Base-by-base conservation (phyloP, 2,797 vertebrate genomes). In the Ctenopoma kingsleyae region DNA sequence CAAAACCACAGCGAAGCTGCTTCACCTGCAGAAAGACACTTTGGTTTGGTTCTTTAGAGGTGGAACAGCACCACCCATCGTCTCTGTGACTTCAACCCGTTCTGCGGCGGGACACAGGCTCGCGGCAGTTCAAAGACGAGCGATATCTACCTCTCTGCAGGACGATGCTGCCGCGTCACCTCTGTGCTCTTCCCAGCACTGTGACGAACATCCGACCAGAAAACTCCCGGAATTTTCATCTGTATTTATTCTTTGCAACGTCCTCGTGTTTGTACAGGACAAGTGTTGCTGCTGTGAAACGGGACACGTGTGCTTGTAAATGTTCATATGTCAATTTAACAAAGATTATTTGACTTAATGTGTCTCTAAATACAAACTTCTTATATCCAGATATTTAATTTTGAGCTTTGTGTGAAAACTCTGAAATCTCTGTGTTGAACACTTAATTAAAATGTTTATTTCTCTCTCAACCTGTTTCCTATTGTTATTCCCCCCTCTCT, bases 401-500 rank as follows among this genome's bases (percentile, higher is more conserved):
- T 49, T 2, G 3, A 27, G 30, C 38, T 12, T n/a, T 50, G 74
- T 82, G 75, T 67, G 67, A 57, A 72, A 70, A 72, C 22, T n/a
- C 23, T n/a, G 23, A 49, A 67, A 73, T 64, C 6, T 56, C 66
- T 27, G 55, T 57, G 71, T 61, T 78, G 81, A 90, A 74, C 56
- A 63, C 49, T 46, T 75, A 54, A 90, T 87, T 87, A 87, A 90
- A 88, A 66, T 75, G 79, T 77, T 86, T 51, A 77, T 80, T 82
- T 78, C 71, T 67, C 76, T 56, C 47, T 49, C 48, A 71, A 60
- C 51, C 44, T 12, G 69, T 27, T 68, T 83, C 67, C 65, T 53
- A 48, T 62, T 49, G 72, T 71, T 12, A 69, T 32, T 47, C 50
- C 1, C 3, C 23, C 5, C 20, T n/a, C n/a, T 5, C 40, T 35